Evolutionary conservation across 2,797 vertebrate genomes (phyloP), one percentile per base, ranked within the genome.

Genomic region (Eulemur mongoz): DNA sequence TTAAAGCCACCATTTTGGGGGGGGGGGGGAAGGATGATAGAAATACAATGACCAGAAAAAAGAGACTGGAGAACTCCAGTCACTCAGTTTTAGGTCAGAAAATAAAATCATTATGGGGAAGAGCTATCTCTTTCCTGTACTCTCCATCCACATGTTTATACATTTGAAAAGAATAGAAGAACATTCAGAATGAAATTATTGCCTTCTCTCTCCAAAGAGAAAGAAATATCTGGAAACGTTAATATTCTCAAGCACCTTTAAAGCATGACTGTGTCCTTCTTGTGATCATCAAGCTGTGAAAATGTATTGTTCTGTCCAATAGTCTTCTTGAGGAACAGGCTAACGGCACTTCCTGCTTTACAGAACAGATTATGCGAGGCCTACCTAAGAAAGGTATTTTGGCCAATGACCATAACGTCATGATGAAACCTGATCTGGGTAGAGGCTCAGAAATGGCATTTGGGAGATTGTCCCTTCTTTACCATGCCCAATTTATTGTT

Each of bases 151-250:
- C 20, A 54, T 76, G 32, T 48, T 88, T 91, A 89, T 17, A 48
- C 7, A 67, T 89, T 88, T 92, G 91, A 86, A 95, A 61, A 91
- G 43, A 96, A 72, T 2, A 50, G 43, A 72, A 50, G 38, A 80
- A 93, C 76, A 95, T 45, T 63, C 75, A 70, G 27, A 80, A 91
- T 85, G 52, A 23, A 54, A 89, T 50, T 35, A 38, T 73, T 70
- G 7, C 35, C 63, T 89, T 89, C 63, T 45, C 93, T 95, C 89
- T 70, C 76, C 81, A 93, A 91, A 45, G 80, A 89, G 14, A 63
- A 69, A 88, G 73, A 91, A 12, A 57, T 48, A 54, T 14, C 38
- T 67, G n/a, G 43, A 54, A 93, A 89, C 18, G 88, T 63, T 48
- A 69, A 75, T 35, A 59, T 84, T 57, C 67, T 59, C 50, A 75